A percentile compares a stretch with the other conserved stretches of the same genome.
Conservation (phyloP, 2,888 invertebrate species). For the Anoplius nigerrimus region DNA sequence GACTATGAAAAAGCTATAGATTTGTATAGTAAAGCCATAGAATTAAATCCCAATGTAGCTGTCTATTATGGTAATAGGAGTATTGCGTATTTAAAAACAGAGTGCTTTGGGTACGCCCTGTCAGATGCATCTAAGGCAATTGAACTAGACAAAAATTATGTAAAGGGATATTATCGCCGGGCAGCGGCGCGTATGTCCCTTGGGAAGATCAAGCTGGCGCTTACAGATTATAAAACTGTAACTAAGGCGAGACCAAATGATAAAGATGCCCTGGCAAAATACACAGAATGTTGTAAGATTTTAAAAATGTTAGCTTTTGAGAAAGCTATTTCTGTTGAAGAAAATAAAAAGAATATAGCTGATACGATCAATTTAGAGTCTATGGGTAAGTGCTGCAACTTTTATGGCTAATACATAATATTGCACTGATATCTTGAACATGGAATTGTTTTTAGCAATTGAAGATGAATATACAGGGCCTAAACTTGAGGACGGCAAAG, state of each 20-base stretch:
- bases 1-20: conserved; percentile 93
- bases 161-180: conserved; percentile 97
- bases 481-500: conserved; percentile 88
- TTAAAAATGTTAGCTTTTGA: conserved; percentile 96
- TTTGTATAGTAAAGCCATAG: conserved; percentile 91
- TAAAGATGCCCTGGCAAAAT: conserved; percentile 94
- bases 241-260: conserved; percentile 94
- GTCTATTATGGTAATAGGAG: conserved; percentile 96
- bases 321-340: conserved; percentile 96
- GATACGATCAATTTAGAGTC: conserved; percentile 92
- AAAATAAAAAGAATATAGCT: conserved; percentile 89
- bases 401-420: background rate
- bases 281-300: conserved; percentile 95
- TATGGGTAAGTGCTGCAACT: conserved; percentile 90
- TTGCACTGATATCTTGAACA: conserved; percentile 8
- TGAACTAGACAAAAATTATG: conserved; percentile 90
- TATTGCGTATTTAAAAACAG: conserved; percentile 94
- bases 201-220: conserved; percentile 97
- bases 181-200: conserved; percentile 98
- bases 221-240: conserved; percentile 98
- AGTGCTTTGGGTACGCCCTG: conserved; percentile 96
- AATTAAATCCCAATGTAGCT: conserved; percentile 87
- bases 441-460: conserved; percentile 81
- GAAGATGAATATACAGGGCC: conserved; percentile 97
- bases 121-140: conserved; percentile 94